Evolutionary conservation across 2,888 invertebrate genomes (phyloP).

Genomic region (Himalopsyche japonica): DNA sequence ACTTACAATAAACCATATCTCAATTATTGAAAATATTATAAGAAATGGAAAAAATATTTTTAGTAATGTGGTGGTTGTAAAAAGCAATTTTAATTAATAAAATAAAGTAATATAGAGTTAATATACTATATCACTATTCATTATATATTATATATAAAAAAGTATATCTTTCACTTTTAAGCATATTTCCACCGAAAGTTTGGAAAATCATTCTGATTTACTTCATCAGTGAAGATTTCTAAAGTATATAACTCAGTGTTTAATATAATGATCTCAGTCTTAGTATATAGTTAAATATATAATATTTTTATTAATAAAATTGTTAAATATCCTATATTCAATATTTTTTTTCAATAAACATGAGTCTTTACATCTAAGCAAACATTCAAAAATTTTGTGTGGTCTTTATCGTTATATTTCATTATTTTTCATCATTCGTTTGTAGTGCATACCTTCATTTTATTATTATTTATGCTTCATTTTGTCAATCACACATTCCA

Average conservation of each 20-base stretch:
- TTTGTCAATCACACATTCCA: neutral
- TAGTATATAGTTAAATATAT: neutral
- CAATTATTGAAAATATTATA: neutral
- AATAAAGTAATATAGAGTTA: neutral
- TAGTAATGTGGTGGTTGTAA: neutral
- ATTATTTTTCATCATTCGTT: neutral
- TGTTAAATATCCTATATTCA: neutral
- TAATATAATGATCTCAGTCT: neutral
- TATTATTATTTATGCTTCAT: neutral
- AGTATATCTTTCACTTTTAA: neutral
- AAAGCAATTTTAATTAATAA: neutral
- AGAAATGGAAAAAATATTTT: neutral
- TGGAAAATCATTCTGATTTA: neutral
- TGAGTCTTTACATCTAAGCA: neutral
- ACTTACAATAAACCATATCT: neutral
- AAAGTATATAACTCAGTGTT: neutral
- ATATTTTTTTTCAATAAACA: neutral
- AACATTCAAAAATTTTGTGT: neutral
- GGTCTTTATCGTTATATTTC: neutral
- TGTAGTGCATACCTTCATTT: neutral
- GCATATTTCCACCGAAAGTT: neutral
- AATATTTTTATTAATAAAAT: neutral
- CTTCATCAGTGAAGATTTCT: neutral
- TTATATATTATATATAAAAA: neutral
- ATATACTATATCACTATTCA: neutral